phyloP scores from a whole-genome alignment of 2,888 invertebrate species.

The Campoplex nolae region DNA sequence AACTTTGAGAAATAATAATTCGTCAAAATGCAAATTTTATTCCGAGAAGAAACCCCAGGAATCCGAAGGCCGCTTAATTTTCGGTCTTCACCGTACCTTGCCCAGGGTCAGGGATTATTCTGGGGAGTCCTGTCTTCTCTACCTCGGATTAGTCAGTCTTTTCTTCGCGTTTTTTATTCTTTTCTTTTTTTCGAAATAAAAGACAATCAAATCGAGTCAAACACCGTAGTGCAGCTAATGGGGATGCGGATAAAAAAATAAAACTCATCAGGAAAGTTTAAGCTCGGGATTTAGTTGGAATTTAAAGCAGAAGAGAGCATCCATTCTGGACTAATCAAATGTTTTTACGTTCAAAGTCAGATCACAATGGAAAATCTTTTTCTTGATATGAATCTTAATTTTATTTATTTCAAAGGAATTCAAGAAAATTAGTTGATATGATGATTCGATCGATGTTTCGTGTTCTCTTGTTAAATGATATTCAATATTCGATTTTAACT shows the following conservation, averaged over 20 bases:
- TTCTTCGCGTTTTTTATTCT: neutral
- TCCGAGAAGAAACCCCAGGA: slow-evolving; percentile 21
- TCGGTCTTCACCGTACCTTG: slow-evolving; percentile 25
- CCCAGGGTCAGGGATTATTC: slow-evolving; percentile 53
- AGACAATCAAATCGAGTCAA: slow-evolving; percentile 21
- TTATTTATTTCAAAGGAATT: too few species aligned
- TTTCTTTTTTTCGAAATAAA: neutral
- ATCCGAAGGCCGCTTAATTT: slow-evolving; percentile 29
- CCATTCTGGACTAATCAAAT: neutral
- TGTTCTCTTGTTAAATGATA: too few species aligned
- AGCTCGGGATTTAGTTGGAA: slow-evolving; percentile 1
- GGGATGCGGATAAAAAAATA: neutral
- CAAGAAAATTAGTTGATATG: neutral
- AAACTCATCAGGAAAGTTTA: neutral
- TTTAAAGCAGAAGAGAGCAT: neutral
- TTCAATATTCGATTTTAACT: too few species aligned
- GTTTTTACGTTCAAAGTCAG: neutral
- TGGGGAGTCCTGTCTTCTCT: slow-evolving; percentile 18
- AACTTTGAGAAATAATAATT: slow-evolving; percentile 7
- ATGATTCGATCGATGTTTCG: neutral
- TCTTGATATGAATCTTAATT: neutral
- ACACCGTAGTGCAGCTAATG: neutral
- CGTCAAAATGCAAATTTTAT: slow-evolving; percentile 36
- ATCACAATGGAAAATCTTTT: neutral
- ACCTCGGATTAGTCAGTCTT: neutral